Evolutionary conservation across 2,888 invertebrate genomes (phyloP).

Genomic region (Calameuta pallipes): DNA sequence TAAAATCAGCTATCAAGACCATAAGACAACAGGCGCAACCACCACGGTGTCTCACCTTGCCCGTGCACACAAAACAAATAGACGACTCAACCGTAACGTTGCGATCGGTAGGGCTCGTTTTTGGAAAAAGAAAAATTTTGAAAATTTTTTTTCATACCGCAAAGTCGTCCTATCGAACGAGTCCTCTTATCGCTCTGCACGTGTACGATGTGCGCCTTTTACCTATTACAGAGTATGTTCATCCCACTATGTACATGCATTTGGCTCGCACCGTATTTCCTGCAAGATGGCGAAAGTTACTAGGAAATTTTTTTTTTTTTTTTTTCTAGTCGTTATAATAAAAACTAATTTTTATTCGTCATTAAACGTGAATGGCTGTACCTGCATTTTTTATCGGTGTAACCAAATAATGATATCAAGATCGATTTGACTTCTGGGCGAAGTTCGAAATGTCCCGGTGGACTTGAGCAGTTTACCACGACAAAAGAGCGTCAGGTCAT

Average conservation of each 20-base stretch:
- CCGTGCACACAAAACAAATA: neutral
- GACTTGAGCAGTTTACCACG: slow-evolving; percentile 45
- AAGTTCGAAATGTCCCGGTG: slow-evolving; percentile 43
- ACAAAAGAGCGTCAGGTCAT: neutral
- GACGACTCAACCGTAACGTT: neutral
- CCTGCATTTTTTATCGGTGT: neutral
- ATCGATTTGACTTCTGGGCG: slow-evolving; percentile 35
- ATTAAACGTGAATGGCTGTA: too few species aligned
- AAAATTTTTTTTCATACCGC: neutral
- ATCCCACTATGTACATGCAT: slow-evolving; percentile 48
- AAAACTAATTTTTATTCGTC: neutral
- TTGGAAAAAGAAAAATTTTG: neutral
- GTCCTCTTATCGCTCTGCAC: slow-evolving; percentile 29
- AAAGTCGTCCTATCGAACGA: too few species aligned
- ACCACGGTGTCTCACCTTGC: neutral
- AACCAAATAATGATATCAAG: neutral
- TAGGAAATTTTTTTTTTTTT: slow-evolving; percentile 28
- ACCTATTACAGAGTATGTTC: slow-evolving; percentile 41
- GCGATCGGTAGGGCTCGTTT: neutral
- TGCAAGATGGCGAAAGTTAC: slow-evolving; percentile 47
- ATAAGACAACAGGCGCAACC: neutral
- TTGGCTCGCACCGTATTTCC: slow-evolving; percentile 47
- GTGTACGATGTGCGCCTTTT: slow-evolving; percentile 34
- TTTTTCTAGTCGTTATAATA: neutral
- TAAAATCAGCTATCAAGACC: neutral